Base-by-base conservation (phyloP, 2,113 vertebrate species). In the Lutjanus erythropterus region DNA sequence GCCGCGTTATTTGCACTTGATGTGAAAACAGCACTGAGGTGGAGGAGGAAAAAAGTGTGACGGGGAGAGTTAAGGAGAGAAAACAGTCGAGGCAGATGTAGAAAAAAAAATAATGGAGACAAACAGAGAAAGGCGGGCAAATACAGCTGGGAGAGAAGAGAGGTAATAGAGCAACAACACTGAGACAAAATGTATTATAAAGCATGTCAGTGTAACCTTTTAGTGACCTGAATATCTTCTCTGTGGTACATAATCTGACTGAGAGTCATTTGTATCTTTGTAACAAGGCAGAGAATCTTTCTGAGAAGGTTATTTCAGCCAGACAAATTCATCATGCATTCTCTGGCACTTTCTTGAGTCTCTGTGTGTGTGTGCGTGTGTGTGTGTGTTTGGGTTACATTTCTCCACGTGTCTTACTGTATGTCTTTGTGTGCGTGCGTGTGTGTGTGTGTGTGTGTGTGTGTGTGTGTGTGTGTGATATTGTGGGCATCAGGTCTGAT, bases 141-240 rank as follows among this genome's bases (percentile, higher is more conserved):
- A 60, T 10, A 16, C 29, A 72, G 29, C 10, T 18, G 42, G 67
- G 23, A 49, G 39, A 59, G 23, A 71, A 16, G 39, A 5, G 19
- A 60, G 6, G 29, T 8, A 77, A 77, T 14, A 46, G 35, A 73
- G 35, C 29, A 69, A 44, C 58, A 78, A 47, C 58, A 64, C 14
- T 59, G 50, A 61, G 49, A 49, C 15, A 31, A 52, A 59, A 82
- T 66, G 15, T 69, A 60, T 78, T 37, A 77, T 75, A 68, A 59
- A 67, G 47, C 49, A 64, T 77, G 86, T 60, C 73, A 67, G 71
- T 2, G 56, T 75, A 83, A 88, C 88, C 85, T 92, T 91, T 86
- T 11, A 18, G 55, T 6, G 61, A 79, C 83, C 88, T 89, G 75
- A 86, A 91, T 89, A 66, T 80, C 42, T 81, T 84, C 42, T 21